Evolutionary conservation across 2,888 invertebrate species (phyloP).

Genomic region (Choristoneura rosaceana): DNA sequence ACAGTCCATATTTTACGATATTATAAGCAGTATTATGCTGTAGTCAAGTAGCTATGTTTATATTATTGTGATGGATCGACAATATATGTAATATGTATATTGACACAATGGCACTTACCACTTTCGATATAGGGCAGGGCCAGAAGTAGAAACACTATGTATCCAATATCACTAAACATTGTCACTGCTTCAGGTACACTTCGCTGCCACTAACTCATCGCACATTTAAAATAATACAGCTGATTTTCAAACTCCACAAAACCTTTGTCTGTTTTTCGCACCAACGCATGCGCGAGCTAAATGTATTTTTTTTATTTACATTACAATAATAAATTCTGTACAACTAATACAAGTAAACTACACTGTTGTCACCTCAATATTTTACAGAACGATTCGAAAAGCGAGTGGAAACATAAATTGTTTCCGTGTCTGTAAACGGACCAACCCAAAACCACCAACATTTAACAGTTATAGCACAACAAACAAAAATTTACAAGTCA

Average conservation of each 20-base stretch:
- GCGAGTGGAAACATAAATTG: conserved; percentile 65
- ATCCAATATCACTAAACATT: conserved; percentile 88
- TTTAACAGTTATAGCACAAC: conserved; percentile 50
- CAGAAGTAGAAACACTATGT: conserved; percentile 88
- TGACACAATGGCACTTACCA: conserved; percentile 81
- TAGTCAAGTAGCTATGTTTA: conserved; percentile 38
- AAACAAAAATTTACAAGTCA: conserved; percentile 49
- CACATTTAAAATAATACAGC: conserved; percentile 80
- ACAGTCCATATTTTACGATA: background rate
- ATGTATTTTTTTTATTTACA: conserved; percentile 83
- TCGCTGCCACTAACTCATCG: conserved; percentile 83
- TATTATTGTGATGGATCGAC: conserved; percentile 34
- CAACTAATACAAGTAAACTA: conserved; percentile 58
- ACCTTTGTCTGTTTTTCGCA: conserved; percentile 86
- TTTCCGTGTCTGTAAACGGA: conserved; percentile 52
- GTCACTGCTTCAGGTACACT: conserved; percentile 80
- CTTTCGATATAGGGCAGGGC: conserved; percentile 89
- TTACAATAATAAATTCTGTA: conserved; percentile 69
- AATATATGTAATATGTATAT: conserved; percentile 13
- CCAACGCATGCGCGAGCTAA: conserved; percentile 85
- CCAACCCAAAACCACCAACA: conserved; percentile 51
- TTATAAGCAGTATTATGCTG: conserved; percentile 1
- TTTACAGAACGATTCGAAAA: conserved; percentile 59
- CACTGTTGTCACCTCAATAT: conserved; percentile 55
- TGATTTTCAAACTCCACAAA: conserved; percentile 86